These are phyloP conservation scores for Capreolus pygargus DNA, from an alignment of 2,113 vertebrate species.

Conservation along the genomic window DNA sequence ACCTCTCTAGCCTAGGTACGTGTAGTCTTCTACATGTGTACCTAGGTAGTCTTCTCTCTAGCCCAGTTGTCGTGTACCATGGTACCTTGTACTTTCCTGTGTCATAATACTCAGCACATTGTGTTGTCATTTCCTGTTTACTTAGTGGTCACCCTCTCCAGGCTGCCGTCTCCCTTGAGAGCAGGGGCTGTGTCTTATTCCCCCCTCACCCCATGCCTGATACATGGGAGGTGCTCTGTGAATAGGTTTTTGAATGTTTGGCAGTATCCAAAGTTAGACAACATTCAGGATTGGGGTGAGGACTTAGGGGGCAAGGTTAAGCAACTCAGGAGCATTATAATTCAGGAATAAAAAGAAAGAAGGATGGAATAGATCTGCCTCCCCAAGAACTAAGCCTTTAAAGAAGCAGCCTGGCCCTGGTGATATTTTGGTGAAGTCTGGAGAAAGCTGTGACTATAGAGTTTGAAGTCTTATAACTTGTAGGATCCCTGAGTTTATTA, in stretches of 20 bases:
- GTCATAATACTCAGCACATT: not conserved
- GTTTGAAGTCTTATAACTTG: not conserved
- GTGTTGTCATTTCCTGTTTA: constrained; percentile 65
- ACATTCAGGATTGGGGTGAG: not conserved
- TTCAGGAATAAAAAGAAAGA: not conserved
- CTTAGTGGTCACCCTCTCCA: not conserved
- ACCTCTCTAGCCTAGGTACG: not conserved
- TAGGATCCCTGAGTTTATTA: not conserved
- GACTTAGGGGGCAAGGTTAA: not conserved
- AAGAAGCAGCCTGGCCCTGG: not conserved
- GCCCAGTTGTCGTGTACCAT: rapidly evolving
- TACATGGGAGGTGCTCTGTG: not conserved
- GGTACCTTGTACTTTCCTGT: not conserved
- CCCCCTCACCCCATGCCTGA: not conserved
- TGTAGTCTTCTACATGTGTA: not conserved
- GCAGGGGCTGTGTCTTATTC: not conserved
- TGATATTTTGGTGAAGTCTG: not conserved
- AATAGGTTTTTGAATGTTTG: not conserved
- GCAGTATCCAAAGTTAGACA: constrained; percentile 1
- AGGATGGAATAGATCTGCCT: not conserved
- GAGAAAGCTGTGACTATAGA: not conserved
- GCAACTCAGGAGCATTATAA: not conserved
- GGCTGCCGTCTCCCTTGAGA: constrained; percentile 4
- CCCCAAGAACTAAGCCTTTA: not conserved
- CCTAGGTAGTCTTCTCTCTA: too few relatives aligned